Percentiles rank a stretch among this genome's conserved stretches.
Evolutionary conservation across 1,140 invertebrate species (phyloP).

Genomic region (Bilobella aurantiaca): DNA sequence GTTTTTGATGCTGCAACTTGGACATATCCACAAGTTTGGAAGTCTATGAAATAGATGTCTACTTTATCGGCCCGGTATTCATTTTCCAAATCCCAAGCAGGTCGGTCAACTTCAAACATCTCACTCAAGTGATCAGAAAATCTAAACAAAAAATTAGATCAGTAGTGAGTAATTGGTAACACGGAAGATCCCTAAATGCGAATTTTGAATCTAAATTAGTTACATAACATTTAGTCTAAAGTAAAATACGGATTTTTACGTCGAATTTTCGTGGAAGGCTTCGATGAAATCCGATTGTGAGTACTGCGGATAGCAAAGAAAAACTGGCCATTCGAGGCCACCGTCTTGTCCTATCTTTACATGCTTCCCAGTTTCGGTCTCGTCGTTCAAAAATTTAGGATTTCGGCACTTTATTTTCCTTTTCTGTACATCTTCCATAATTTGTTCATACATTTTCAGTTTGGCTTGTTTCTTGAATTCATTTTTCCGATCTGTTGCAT

Average conservation of each 20-base stretch:
- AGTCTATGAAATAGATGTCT: slow-evolving; percentile 69
- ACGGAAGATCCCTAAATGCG: no score
- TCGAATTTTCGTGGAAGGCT: slow-evolving; percentile 56
- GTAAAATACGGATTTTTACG: slow-evolving; percentile 42
- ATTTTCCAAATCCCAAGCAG: slow-evolving; percentile 61
- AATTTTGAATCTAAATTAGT: no score
- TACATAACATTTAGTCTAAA: no score
- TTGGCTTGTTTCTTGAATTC: background rate
- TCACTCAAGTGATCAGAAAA: slow-evolving; percentile 59
- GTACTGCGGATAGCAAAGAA: slow-evolving; percentile 28
- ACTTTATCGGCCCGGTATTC: slow-evolving; percentile 57
- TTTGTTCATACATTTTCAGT: slow-evolving; percentile 1
- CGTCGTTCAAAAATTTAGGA: slow-evolving; percentile 13
- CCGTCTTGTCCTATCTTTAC: slow-evolving; percentile 16
- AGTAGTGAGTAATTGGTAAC: no score
- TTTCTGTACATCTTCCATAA: slow-evolving; percentile 12
- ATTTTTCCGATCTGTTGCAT: slow-evolving; percentile 1
- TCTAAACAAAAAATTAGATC: slow-evolving; percentile 42
- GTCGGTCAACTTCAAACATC: slow-evolving; percentile 51
- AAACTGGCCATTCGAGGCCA: slow-evolving; percentile 22
- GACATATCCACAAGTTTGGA: slow-evolving; percentile 52
- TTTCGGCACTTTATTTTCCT: slow-evolving; percentile 16
- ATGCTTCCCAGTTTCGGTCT: slow-evolving; percentile 11
- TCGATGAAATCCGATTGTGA: slow-evolving; percentile 25
- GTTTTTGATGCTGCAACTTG: slow-evolving; percentile 35